Evolutionary conservation across 2,888 invertebrate genomes (phyloP), one percentile per base, ranked within the genome.

Genomic region (Xanthia togata): DNA sequence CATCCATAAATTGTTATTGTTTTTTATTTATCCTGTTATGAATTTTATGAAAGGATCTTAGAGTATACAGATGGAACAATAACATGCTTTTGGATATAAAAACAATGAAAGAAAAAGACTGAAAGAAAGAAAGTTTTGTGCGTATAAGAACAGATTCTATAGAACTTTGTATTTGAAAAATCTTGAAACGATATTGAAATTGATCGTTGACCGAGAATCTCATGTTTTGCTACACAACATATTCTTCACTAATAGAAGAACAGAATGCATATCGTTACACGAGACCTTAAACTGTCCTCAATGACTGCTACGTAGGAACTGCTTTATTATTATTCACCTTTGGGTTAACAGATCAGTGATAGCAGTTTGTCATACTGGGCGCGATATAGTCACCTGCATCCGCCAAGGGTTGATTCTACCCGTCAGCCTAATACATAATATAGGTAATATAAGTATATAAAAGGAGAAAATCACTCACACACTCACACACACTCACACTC

Each of bases 1-100:
- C 64, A 59, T 82, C 53, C 50, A 59, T 72, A 70, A 57, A 70
- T 78, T 68, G 55, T 64, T 53, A 70, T 79, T 62, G 60, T 70
- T 73, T 31, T 70, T 70, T 65, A 26, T 72, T 68, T 65, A 31
- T 53, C 35, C 38, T 62, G 14, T 44, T 71, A 53, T 59, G 62
- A 62, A 57, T 68, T 71, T 55, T 44, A 62, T 31, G 59, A 38
- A 59, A 38, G 55, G 31, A 65, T 50, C 23, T 57, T 50, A 55
- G 23, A 35, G 57, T 41, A 31, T n/a, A 47, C 17, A 8, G n/a
- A 41, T 35, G n/a, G 47, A 44, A 44, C 14, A 44, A 44, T 44
- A 44, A 44, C 38, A 57, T 53, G 20, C 8, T 47, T 59, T 53
- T 23, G 12, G 17, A 35, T 5, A 23, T 53, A 41, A 23, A 60